Conservation (phyloP, 2,113 vertebrate species). For the Rhea pennata region DNA sequence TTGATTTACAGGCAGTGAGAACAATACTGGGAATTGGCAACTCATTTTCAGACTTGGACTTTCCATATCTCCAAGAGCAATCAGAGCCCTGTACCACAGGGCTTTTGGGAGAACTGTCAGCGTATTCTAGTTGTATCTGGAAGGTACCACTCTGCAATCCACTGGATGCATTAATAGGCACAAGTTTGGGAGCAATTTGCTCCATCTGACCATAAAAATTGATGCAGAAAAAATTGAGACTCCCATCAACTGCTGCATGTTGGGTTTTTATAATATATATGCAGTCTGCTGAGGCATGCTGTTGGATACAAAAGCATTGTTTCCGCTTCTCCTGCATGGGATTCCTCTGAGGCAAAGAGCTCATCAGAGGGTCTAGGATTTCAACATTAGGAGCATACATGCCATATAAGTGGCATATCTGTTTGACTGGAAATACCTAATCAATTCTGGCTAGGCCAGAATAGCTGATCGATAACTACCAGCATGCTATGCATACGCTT, state of each 20-base stretch:
- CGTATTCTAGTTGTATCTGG: not conserved
- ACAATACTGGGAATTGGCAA: rapidly evolving
- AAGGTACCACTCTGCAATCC: not conserved
- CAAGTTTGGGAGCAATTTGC: not conserved
- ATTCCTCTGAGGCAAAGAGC: not conserved
- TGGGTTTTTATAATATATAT: not conserved
- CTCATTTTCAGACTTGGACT: not conserved
- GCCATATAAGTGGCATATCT: not conserved
- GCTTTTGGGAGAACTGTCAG: not conserved
- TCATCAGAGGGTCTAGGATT: not conserved
- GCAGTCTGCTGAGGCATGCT: not conserved
- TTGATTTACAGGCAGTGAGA: not conserved
- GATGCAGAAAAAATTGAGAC: not conserved
- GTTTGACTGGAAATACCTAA: not conserved
- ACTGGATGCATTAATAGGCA: not conserved
- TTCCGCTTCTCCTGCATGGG: not conserved
- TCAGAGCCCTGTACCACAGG: not conserved
- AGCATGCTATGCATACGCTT: not conserved
- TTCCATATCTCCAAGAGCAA: not conserved
- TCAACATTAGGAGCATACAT: not conserved
- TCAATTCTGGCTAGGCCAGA: not conserved
- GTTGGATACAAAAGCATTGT: not conserved
- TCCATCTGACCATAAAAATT: not conserved
- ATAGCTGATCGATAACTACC: not conserved
- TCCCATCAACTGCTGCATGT: not conserved